Conservation (phyloP, 1,140 invertebrate species). For the Bursaphelenchus mucronatus region DNA sequence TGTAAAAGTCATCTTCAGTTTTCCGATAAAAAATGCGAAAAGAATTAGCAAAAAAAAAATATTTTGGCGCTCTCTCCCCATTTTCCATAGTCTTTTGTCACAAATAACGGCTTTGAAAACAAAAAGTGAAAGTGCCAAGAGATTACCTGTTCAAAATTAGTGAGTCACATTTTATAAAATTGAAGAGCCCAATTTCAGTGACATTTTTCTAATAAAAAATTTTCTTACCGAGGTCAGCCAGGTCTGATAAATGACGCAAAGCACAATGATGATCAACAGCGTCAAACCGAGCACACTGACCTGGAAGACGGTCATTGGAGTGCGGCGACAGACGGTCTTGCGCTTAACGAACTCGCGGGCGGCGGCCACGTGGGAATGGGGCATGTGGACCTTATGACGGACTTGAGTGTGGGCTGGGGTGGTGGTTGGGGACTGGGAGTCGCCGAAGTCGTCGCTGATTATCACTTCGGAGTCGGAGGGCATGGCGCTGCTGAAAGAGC, state of each 20-base stretch:
- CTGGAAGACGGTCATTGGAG: conserved; percentile 16
- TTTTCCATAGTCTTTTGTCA: too few species aligned
- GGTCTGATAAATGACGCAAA: conserved; percentile 33
- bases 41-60: too few species aligned
- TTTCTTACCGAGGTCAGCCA: conserved; percentile 29
- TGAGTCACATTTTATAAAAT: conserved; percentile 8
- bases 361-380: conserved; percentile 2
- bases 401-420: conserved; percentile 10
- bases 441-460: conserved; percentile 25
- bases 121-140: too few species aligned
- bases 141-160: neutral
- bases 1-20: too few species aligned
- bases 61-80: too few species aligned
- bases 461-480: conserved; percentile 35
- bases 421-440: neutral
- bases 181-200: neutral
- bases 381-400: conserved; percentile 26
- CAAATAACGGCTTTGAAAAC: too few species aligned
- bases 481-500: conserved; percentile 12
- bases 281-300: conserved; percentile 25
- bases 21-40: too few species aligned
- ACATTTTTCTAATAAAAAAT: conserved; percentile 2
- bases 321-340: conserved; percentile 16
- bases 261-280: conserved; percentile 29
- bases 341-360: conserved; percentile 23